Conservation (phyloP, 2,113 vertebrate species). For the Gopherus flavomarginatus region DNA sequence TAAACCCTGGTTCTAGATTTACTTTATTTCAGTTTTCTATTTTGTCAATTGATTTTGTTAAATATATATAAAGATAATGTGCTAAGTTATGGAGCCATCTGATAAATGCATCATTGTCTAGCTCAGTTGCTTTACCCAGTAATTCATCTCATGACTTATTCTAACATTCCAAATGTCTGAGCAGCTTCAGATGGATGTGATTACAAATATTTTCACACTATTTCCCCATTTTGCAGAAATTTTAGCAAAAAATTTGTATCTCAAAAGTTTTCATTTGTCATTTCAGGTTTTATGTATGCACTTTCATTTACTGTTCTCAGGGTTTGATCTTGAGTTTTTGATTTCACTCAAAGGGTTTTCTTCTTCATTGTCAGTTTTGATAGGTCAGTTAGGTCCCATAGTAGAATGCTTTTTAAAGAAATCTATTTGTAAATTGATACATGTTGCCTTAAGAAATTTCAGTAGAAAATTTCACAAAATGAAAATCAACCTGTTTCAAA, state of each 20-base stretch:
- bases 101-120: not conserved
- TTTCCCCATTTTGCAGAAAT: not conserved
- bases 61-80: not conserved
- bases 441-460: not conserved
- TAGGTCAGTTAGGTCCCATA: not conserved
- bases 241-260: not conserved
- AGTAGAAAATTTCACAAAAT: not conserved
- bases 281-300: not conserved
- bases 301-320: not conserved
- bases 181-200: not conserved
- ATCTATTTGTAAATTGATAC: not conserved
- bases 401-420: not conserved
- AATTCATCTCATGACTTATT: not conserved
- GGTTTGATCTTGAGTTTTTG: not conserved
- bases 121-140: not conserved
- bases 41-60: too few relatives aligned
- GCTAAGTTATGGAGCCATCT: not conserved
- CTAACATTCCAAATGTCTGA: not conserved
- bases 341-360: not conserved
- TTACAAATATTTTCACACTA: not conserved
- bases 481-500: not conserved
- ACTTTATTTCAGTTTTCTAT: not conserved
- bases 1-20: not conserved
- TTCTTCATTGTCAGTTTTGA: not conserved
- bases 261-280: not conserved